A percentile compares a stretch with the other conserved stretches of the same genome.
Conservation (phyloP, 2,888 invertebrate genomes). For the Drosophila borealis region DNA sequence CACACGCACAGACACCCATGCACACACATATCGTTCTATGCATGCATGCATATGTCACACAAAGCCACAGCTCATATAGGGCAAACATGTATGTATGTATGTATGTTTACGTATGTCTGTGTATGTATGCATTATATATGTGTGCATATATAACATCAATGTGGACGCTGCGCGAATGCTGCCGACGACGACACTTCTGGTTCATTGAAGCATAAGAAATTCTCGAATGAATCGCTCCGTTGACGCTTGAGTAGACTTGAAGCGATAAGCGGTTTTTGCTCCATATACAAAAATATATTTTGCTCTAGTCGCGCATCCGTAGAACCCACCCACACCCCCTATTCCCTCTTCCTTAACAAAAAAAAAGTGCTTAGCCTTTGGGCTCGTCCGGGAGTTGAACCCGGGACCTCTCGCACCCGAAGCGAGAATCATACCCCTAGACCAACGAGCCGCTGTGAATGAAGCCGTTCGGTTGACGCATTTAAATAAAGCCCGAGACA, state of each 20-base stretch:
- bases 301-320: conserved; percentile 63
- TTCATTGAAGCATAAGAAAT: conserved; percentile 79
- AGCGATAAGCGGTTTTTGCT: conserved; percentile 77
- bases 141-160: conserved; percentile 42
- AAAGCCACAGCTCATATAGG: conserved; percentile 22
- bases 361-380: conserved; percentile 28
- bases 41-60: not conserved
- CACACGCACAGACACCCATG: conserved; percentile 14
- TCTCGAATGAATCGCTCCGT: conserved; percentile 79
- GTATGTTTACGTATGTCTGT: conserved; percentile 20
- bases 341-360: not conserved
- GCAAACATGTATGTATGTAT: conserved; percentile 7
- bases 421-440: conserved; percentile 83
- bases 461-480: not conserved
- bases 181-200: conserved; percentile 75
- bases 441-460: conserved; percentile 75
- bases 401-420: conserved; percentile 83
- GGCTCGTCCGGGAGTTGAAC: conserved; percentile 83
- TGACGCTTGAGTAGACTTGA: conserved; percentile 80
- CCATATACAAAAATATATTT: conserved; percentile 75
- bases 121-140: conserved; percentile 20
- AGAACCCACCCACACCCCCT: not conserved
- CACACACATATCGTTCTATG: not conserved
- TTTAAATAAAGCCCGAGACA: not conserved
- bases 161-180: conserved; percentile 43